These are phyloP conservation scores for Branchellion lobata DNA, from an alignment of 2,888 invertebrate genomes.

Conservation along the genomic window DNA sequence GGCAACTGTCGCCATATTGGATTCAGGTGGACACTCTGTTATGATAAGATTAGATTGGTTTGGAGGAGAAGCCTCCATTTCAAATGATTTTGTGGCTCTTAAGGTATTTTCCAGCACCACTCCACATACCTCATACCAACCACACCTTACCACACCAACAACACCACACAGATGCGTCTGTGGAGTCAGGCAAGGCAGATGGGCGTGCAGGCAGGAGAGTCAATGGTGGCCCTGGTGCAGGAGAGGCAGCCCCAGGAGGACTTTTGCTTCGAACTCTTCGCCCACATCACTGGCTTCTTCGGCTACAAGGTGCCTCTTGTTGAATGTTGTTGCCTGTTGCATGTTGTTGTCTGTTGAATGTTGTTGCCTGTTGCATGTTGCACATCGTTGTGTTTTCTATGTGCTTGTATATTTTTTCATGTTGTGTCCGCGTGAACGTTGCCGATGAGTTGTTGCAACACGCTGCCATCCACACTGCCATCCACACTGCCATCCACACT, in stretches of 20 bases:
- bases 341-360: no score
- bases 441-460: no score
- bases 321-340: background rate
- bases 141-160: no score
- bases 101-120: background rate
- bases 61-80: background rate
- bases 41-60: background rate
- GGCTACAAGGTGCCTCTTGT: slow-evolving; percentile 73
- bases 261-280: slow-evolving; percentile 95
- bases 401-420: no score
- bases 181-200: slow-evolving; percentile 98
- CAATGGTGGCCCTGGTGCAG: slow-evolving; percentile 68
- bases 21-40: slow-evolving; percentile 55
- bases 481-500: no score
- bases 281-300: slow-evolving; percentile 92
- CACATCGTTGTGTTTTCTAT: background rate
- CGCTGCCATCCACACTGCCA: no score
- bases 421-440: background rate
- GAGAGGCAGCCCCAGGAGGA: slow-evolving; percentile 66
- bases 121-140: no score
- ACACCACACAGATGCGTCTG: slow-evolving; percentile 75
- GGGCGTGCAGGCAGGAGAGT: slow-evolving; percentile 89
- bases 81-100: background rate
- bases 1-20: slow-evolving; percentile 66
- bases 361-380: no score